Conservation (phyloP, 2,797 vertebrate species). For the Mastacembelus armatus region DNA sequence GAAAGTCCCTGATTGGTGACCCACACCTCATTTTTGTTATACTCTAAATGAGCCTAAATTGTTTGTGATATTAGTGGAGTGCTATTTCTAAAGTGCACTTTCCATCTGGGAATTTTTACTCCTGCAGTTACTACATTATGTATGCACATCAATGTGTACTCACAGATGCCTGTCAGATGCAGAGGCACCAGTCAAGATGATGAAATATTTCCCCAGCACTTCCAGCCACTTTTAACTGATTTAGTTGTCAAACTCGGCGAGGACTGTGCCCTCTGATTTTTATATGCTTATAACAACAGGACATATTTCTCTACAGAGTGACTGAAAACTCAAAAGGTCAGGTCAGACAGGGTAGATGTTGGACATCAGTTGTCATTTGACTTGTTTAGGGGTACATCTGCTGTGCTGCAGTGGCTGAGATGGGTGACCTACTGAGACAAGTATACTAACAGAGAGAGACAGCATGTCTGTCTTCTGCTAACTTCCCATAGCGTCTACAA, state of each 20-base stretch:
- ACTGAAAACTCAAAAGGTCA: constrained; percentile 54
- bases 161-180: constrained; percentile 80
- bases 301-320: constrained; percentile 26
- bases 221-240: too few relatives aligned
- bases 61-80: constrained; percentile 30
- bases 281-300: constrained; percentile 28
- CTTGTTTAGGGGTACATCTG: constrained; percentile 51
- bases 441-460: constrained; percentile 22
- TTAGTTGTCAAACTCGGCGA: too few relatives aligned
- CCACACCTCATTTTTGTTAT: constrained; percentile 5
- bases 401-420: constrained; percentile 33
- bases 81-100: constrained; percentile 50
- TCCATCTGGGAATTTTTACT: constrained; percentile 35
- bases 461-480: constrained; percentile 5
- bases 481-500: constrained; percentile 32
- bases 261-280: constrained; percentile 40
- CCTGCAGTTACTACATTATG: constrained; percentile 71
- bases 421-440: constrained; percentile 43
- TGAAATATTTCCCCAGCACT: too few relatives aligned
- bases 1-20: constrained; percentile 4
- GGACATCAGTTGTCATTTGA: constrained; percentile 50
- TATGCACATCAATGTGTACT: constrained; percentile 74
- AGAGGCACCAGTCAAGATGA: too few relatives aligned
- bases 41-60: not conserved
- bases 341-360: constrained; percentile 44